Evolutionary conservation across 1,140 invertebrate genomes (phyloP).

Genomic region (Conus betulinus): DNA sequence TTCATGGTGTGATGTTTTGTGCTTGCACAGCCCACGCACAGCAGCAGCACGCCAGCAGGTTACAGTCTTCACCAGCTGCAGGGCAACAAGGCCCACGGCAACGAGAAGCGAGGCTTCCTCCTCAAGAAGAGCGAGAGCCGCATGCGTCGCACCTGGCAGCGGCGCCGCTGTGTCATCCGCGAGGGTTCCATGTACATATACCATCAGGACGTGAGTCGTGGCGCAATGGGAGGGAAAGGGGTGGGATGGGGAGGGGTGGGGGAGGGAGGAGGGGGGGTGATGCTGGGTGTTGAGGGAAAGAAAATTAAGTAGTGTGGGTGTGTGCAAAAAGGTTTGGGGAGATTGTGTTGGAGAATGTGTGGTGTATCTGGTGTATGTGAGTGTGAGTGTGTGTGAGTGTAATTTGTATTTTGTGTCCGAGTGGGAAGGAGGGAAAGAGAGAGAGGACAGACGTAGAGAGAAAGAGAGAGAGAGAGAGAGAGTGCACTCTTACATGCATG

Average conservation of each 20-base stretch:
- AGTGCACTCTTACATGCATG: too few species aligned
- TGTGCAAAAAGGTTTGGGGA: not conserved
- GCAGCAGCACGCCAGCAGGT: conserved; percentile 75
- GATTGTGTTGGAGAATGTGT: not conserved
- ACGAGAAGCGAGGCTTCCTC: conserved; percentile 88
- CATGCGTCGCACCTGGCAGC: conserved; percentile 92
- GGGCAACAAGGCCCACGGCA: conserved; percentile 93
- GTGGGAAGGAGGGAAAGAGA: not conserved
- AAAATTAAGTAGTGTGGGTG: not conserved
- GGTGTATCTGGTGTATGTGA: not conserved
- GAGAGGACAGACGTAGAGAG: not conserved
- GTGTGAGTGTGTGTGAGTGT: not conserved
- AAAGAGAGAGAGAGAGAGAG: not conserved
- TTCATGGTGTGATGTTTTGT: not conserved
- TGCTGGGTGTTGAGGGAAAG: not conserved
- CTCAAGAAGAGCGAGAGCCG: conserved; percentile 98
- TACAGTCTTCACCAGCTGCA: conserved; percentile 96
- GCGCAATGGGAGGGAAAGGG: too few species aligned
- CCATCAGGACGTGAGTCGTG: conserved; percentile 86
- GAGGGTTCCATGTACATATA: conserved; percentile 96
- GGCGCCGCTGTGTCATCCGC: conserved; percentile 91
- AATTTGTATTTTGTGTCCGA: not conserved
- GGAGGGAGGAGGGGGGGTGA: too few species aligned
- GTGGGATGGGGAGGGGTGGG: too few species aligned
- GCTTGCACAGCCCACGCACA: conserved; percentile 50